Evolutionary conservation across 2,113 vertebrate species (phyloP), one percentile per base, ranked within the genome.

Genomic region (Chloropsis cyanopogon): DNA sequence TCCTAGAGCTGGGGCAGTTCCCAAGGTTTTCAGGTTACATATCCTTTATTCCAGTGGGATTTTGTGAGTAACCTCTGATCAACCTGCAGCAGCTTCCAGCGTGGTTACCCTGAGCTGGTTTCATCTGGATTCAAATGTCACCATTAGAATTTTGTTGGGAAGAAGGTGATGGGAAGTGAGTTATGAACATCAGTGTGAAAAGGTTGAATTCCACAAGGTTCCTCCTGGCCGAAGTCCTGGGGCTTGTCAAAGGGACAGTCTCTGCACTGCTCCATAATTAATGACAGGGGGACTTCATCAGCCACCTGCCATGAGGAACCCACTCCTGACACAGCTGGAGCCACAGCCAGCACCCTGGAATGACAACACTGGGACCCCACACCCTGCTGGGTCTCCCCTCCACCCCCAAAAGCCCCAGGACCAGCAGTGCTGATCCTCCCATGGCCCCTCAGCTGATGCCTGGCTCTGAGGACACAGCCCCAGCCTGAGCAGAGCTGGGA

Each of bases 181-280:
- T 10, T 70, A 20, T 9, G 52, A 42, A 11, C 35, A 29, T 9
- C 1, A 10, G 14, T 0, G 1, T 26, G 64, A 33, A 63, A 33
- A 82, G 23, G 7, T 4, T 69, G 52, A 76, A 69, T 25, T 49
- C 47, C 75, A 35, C 12, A 5, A 14, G 31, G n/a, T 14, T 87
- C 46, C 54, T 76, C 81, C 53, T 23, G 17, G 41, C 20, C 9
- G 33, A 84, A 91, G 56, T 0, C 12, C 42, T 86, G 39, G 11
- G 39, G 46, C 22, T 64, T 52, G 39, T 33, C 68, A 29, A 60
- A 52, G 2, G 7, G 77, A 23, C 65, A 61, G 18, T 9, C 46
- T 14, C 70, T 60, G 52, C 47, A 22, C 60, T 70, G 57, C 84
- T 87, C 65, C 11, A 4, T 20, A 54, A 65, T 54, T 91, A 39